Evolutionary conservation across 2,888 invertebrate species (phyloP).

Genomic region (Harpagoxenus sublaevis): DNA sequence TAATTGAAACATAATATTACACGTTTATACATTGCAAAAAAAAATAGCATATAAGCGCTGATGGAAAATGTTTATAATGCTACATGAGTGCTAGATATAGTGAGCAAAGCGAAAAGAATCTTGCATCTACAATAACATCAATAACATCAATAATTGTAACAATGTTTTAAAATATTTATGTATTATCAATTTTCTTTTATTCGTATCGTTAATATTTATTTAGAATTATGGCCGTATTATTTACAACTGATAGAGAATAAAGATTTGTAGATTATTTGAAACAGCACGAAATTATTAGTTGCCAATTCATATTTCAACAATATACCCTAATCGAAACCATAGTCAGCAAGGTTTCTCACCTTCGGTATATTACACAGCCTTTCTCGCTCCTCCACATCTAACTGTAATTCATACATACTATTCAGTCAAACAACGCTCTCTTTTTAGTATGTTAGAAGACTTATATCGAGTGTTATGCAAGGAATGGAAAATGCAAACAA

Average conservation of each 20-base stretch:
- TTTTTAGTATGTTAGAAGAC: slow-evolving; percentile 65
- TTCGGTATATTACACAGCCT: slow-evolving; percentile 86
- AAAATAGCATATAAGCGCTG: slow-evolving; percentile 55
- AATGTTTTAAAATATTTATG: slow-evolving; percentile 5
- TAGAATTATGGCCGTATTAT: slow-evolving; percentile 21
- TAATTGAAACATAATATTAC: slow-evolving; percentile 12
- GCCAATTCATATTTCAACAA: slow-evolving; percentile 71
- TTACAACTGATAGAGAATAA: slow-evolving; percentile 43
- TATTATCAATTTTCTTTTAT: not conserved
- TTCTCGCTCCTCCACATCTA: slow-evolving; percentile 86
- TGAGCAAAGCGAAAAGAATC: slow-evolving; percentile 59
- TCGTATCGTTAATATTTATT: not conserved
- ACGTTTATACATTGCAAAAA: slow-evolving; percentile 40
- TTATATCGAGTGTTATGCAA: slow-evolving; percentile 59
- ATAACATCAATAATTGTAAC: not conserved
- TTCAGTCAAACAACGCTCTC: slow-evolving; percentile 82
- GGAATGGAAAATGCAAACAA: slow-evolving; percentile 52
- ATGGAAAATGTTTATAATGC: slow-evolving; percentile 34
- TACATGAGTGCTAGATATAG: slow-evolving; percentile 39
- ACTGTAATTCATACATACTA: slow-evolving; percentile 85
- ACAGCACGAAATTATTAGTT: slow-evolving; percentile 59
- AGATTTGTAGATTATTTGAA: slow-evolving; percentile 58
- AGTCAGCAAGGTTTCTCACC: slow-evolving; percentile 82
- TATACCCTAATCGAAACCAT: slow-evolving; percentile 71
- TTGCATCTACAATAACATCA: slow-evolving; percentile 53